These are phyloP conservation scores for Pseudonaja textilis DNA, from an alignment of 2,113 vertebrate species.

Conservation along the genomic window DNA sequence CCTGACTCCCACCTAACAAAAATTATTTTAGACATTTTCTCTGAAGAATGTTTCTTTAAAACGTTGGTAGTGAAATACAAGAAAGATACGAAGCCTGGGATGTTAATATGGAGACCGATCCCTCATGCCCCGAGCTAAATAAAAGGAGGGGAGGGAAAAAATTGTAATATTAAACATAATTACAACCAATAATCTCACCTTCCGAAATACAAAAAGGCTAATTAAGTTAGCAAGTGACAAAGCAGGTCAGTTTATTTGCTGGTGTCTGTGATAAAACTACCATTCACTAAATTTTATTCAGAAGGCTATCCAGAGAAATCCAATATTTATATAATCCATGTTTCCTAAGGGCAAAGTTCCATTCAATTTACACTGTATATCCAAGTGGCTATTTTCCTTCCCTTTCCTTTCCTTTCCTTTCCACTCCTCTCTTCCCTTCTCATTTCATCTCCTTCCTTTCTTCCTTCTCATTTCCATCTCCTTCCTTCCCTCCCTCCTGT, in stretches of 20 bases:
- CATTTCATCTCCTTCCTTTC: not conserved
- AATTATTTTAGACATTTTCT: not conserved
- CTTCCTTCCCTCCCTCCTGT: not conserved
- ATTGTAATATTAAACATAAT: constrained; percentile 34
- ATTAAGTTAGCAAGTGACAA: constrained; percentile 28
- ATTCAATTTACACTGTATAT: constrained; percentile 28
- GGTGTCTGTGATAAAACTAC: constrained; percentile 29
- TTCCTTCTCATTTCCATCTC: not conserved
- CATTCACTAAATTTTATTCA: constrained; percentile 63
- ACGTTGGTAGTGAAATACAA: constrained; percentile 2
- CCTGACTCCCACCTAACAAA: rapidly evolving
- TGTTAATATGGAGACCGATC: rapidly evolving
- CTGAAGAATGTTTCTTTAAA: not conserved
- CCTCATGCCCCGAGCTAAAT: not conserved
- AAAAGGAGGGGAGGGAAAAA: not conserved
- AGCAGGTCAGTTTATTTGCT: constrained; percentile 45
- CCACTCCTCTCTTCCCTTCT: no score
- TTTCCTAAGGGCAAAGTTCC: constrained; percentile 67
- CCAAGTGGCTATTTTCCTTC: not conserved
- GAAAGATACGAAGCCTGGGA: not conserved
- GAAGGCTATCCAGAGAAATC: constrained; percentile 32
- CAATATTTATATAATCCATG: constrained; percentile 43
- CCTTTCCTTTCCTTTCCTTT: not conserved
- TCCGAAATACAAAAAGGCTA: constrained; percentile 42
- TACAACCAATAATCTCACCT: constrained; percentile 2